Conservation (phyloP, 2,797 vertebrate species). For the Parauchenoglanis ngamensis region DNA sequence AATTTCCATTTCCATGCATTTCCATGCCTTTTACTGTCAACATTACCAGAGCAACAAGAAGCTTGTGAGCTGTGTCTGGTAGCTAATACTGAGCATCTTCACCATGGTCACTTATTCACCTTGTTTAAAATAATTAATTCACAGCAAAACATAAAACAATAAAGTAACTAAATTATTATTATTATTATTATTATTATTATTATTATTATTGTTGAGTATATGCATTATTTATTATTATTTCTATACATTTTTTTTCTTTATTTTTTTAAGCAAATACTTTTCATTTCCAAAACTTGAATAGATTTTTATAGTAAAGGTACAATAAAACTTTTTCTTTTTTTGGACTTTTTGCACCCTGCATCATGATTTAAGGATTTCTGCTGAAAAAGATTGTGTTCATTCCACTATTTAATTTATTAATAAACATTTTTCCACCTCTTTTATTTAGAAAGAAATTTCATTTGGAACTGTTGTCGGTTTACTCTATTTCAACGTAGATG, state of each 20-base stretch:
- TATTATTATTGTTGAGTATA: background rate
- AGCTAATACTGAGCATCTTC: background rate
- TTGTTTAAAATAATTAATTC: background rate
- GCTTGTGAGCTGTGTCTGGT: background rate
- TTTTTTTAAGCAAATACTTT: background rate
- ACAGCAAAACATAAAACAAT: background rate
- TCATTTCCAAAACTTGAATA: background rate
- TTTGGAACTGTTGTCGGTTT: background rate
- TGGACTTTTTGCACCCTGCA: background rate
- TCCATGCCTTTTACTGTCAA: background rate
- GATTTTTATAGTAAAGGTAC: background rate
- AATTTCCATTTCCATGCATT: background rate
- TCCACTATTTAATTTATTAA: background rate
- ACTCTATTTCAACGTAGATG: background rate
- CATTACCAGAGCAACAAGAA: background rate
- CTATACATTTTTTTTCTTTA: background rate
- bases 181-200: background rate
- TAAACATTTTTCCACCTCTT: constrained; percentile 2
- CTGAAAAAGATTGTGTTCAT: background rate
- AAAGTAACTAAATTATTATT: background rate
- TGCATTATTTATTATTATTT: background rate
- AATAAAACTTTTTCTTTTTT: too few species aligned
- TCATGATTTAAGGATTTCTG: background rate
- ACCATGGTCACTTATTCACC: background rate
- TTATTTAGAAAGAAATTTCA: background rate